These are phyloP conservation scores for Tetragnatha montana DNA, from an alignment of 2,888 invertebrate species.

Conservation along the genomic window DNA sequence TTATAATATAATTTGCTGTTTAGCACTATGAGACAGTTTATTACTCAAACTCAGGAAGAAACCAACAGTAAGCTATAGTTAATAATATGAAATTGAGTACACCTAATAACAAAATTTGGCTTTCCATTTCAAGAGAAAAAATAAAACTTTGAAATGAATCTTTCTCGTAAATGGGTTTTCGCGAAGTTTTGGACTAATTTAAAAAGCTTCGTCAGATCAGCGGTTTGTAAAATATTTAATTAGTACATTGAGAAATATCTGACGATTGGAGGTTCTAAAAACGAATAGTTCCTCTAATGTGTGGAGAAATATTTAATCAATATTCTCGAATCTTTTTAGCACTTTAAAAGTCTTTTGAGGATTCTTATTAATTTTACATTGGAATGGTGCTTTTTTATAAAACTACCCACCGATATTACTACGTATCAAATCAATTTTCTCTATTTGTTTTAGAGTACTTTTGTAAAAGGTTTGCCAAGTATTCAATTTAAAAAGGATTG, in stretches of 20 bases:
- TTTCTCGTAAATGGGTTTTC: neutral
- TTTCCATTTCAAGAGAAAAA: neutral
- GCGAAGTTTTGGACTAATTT: neutral
- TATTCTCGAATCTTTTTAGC: neutral
- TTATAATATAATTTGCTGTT: no score
- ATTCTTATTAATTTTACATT: conserved; percentile 18
- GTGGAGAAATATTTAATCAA: neutral
- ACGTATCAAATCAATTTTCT: neutral
- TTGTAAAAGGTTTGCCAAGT: neutral
- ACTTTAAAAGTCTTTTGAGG: conserved; percentile 14
- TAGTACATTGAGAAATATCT: neutral
- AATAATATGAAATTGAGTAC: neutral
- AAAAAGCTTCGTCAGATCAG: neutral
- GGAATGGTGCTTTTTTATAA: neutral
- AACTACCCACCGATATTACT: neutral
- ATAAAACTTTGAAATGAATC: neutral
- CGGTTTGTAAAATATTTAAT: neutral
- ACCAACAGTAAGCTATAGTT: no score
- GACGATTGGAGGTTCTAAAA: neutral
- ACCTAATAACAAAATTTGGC: neutral
- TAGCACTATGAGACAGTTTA: no score
- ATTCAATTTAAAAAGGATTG: neutral
- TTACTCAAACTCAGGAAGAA: no score
- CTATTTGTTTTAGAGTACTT: neutral
- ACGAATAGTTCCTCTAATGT: neutral